Percentiles rank a stretch among this genome's conserved stretches.
These are phyloP conservation scores for Morinoia aosen DNA, from an alignment of 2,888 invertebrate species.

Conservation along the genomic window DNA sequence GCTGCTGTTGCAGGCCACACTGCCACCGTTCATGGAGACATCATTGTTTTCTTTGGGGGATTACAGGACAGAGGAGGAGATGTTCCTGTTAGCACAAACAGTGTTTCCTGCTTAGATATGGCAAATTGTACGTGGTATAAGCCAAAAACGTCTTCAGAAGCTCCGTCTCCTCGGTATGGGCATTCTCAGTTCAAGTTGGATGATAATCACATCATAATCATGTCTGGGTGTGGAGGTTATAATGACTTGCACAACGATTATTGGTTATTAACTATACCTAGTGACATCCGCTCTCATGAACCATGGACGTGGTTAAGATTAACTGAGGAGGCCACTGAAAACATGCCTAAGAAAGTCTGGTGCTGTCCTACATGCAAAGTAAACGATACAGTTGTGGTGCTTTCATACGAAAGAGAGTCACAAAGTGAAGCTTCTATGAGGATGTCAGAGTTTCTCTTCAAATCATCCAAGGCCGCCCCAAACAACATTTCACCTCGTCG, in stretches of 20 bases:
- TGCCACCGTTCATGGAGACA: slow-evolving; percentile 85
- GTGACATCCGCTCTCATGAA: slow-evolving; percentile 70
- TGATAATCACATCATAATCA: slow-evolving; percentile 82
- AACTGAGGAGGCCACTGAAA: slow-evolving; percentile 82
- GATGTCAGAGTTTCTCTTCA: slow-evolving; percentile 7
- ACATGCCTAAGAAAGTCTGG: slow-evolving; percentile 90
- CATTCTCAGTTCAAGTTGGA: slow-evolving; percentile 91
- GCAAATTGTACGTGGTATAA: slow-evolving; percentile 83
- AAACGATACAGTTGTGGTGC: slow-evolving; percentile 81
- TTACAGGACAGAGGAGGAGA: slow-evolving; percentile 68
- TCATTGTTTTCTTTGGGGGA: slow-evolving; percentile 89
- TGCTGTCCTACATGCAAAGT: slow-evolving; percentile 92
- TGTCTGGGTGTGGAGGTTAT: slow-evolving; percentile 90
- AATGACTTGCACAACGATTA: slow-evolving; percentile 89
- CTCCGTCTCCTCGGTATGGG: slow-evolving; percentile 89
- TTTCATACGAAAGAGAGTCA: slow-evolving; percentile 72
- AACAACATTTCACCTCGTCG: not conserved
- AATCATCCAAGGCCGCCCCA: not conserved
- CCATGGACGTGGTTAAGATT: slow-evolving; percentile 79
- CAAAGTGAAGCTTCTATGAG: slow-evolving; percentile 14
- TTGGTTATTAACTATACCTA: slow-evolving; percentile 89
- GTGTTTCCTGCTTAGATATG: slow-evolving; percentile 90
- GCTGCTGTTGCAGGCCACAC: slow-evolving; percentile 94
- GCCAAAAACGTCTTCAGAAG: slow-evolving; percentile 79
- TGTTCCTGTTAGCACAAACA: slow-evolving; percentile 76